Evolutionary conservation across 2,113 vertebrate species (phyloP), one percentile per base, ranked within the genome.

Genomic region (Procavia capensis): DNA sequence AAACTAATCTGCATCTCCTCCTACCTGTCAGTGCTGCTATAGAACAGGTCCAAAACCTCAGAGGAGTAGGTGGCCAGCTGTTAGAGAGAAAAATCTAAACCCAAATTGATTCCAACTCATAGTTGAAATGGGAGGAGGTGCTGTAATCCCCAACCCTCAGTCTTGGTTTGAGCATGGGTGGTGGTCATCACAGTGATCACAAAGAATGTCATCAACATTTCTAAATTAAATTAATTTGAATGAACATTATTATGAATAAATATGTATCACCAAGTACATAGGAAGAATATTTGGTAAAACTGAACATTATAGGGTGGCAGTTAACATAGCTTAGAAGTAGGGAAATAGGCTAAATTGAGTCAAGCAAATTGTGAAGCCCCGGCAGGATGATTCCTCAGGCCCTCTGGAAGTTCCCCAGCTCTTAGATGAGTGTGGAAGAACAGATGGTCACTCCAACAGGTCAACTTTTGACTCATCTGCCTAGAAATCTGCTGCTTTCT

Each of bases 401-500:
- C 31, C 63, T 75, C 0, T 0, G 1, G 93, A 91, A 66, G 36
- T 24, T 24, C 17, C 27, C 27, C 31, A 27, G 39, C 31, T 74
- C 59, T 41, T 2, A 10, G 75, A 90, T 63, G 76, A 54, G 45
- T 4, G 3, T 0, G 2, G 27, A 84, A 45, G 43, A 47, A 61
- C 87, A 96, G 85, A 75, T 50, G 85, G 91, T 31, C 63, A 7
- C 83, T 17, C 66, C 64, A 34, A 50, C 7, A 74, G 91, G 61
- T 88, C 81, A 31, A 9, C 4, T 29, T 47, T 72, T 84, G 89
- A 85, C 54, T 93, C 80, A 61, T 85, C 54, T 94, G 57, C 88
- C 85, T 92, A 27, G 68, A 95, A 96, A 70, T 79, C 54, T 81
- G 79, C 70, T 72, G 50, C 88, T 88, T 88, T 66, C 61, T 90